Base-by-base conservation (phyloP, 1,140 invertebrate species). In the Panulirus ornatus region DNA sequence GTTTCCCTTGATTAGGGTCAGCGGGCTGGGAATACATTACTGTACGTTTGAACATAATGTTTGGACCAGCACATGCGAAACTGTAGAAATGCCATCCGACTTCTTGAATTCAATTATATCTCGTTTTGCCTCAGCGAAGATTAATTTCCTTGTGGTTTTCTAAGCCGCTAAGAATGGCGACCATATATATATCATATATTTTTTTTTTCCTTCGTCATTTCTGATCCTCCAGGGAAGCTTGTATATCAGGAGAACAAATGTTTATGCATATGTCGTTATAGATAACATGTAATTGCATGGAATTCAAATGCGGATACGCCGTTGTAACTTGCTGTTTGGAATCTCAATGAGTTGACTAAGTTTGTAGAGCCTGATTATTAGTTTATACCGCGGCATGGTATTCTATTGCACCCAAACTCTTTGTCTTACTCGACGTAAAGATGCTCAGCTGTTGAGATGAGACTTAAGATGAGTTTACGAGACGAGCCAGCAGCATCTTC, bases 21-120 rank as follows among this genome's bases (percentile, higher is more conserved):
- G 71, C 82, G 88, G 88, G 81, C 81, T 34, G 88, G 51, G 88
- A 90, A 90, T 90, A 90, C 88, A 90, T 90, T 90, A 90, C 88
- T 90, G 81, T 84, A 84, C 88, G 88, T 90, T 84, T 90, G 88
- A 90, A 90, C 88, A 90, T 90, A 90, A 90, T 90, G 88, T 90
- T 90, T 90, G 81, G 88, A 82, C 70, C 73, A 75, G 81, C 88
- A 84, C 88, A 78, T 54, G 88, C 47, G 82, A 54, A 90, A 84
- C 82, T 89, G 78, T 82, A 83, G 78, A 78, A 79, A 84, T 51
- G 88, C 70, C 71, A 70, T 58, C 71, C 87, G 78, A 89, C 87
- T 89, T 89, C 87, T 89, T 83, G 87, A 89, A 89, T 89, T 73
- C 87, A 83, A 89, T 89, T 89, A 89, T 82, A 83, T 83, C 58